Percentiles rank a stretch among this genome's conserved stretches.
These are phyloP conservation scores for Xylocampa areola DNA, from an alignment of 2,888 invertebrate genomes.

Conservation along the genomic window DNA sequence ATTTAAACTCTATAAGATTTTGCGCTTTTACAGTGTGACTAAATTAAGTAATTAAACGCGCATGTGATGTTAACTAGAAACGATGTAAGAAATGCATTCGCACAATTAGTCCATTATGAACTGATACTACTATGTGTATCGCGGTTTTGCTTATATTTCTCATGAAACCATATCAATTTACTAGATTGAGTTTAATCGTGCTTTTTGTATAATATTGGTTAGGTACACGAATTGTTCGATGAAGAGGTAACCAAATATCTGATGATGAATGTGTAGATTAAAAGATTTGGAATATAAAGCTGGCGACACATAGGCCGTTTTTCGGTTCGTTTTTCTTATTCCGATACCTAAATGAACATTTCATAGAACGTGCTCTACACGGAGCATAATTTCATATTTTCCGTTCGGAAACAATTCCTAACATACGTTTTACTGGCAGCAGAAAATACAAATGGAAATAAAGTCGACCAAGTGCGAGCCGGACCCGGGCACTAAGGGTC, in stretches of 20 bases:
- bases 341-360: too few relatives aligned
- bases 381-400: too few relatives aligned
- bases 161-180: slow-evolving; percentile 71
- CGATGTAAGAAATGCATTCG: slow-evolving; percentile 66
- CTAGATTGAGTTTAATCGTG: slow-evolving; percentile 50
- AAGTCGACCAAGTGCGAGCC: too few relatives aligned
- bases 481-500: too few relatives aligned
- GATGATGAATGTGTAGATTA: not conserved
- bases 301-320: too few relatives aligned
- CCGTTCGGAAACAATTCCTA: too few relatives aligned
- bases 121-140: slow-evolving; percentile 67
- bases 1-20: slow-evolving; percentile 41
- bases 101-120: slow-evolving; percentile 76
- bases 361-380: too few relatives aligned
- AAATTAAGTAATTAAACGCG: slow-evolving; percentile 48
- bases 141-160: slow-evolving; percentile 68
- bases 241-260: not conserved
- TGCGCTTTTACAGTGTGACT: slow-evolving; percentile 41
- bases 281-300: too few relatives aligned
- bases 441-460: too few relatives aligned
- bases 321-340: too few relatives aligned
- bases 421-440: too few relatives aligned
- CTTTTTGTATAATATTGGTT: slow-evolving; percentile 46
- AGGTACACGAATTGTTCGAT: slow-evolving; percentile 30
- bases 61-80: slow-evolving; percentile 39